Evolutionary conservation across 2,888 invertebrate species (phyloP), one percentile per base, ranked within the genome.

Genomic region (Agrypnus murinus): DNA sequence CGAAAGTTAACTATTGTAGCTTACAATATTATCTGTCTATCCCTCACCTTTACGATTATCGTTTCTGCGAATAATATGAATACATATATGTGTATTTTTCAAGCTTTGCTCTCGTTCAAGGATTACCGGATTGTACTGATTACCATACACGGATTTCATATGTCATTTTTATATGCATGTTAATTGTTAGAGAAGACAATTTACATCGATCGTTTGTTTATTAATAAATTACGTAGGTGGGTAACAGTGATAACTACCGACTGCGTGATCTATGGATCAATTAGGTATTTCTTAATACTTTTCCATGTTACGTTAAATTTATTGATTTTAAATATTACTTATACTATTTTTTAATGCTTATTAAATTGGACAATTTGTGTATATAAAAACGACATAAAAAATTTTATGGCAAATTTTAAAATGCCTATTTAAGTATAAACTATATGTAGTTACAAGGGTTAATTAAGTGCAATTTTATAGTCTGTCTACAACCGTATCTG

Each of bases 31-130:
- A 58, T 65, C 45, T 17, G 46, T 57, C 65, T 65, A 58, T 58
- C 58, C 58, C 57, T 65, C 46, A 57, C 65, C 58, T 58, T 65
- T 58, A 65, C 65, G 65, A 58, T 65, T 65, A 65, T 65, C 43
- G 57, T 57, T 65, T 58, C 65, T 58, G 58, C 46, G 65, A 65
- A 65, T 55, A 36, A 34, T 53, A 58, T 50, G 62, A 55, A 14
- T 55, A n/a, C n/a, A n/a, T n/a, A 53, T 32, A 48, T 60, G 50
- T 15, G 43, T 63, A 53, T 64, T 64, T 50, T 69, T 59, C 46
- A 32, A 45, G 63, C 40, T 45, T 55, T 58, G 36, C 43, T 34
- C 67, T 50, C 64, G 17, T 55, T 63, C 69, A 69, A 69, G 69
- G 64, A 57, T 64, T 55, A 62, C 68, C 17, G 58, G 60, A 40